Conservation (phyloP, 2,797 vertebrate species). For the Pagetopsis macropterus region DNA sequence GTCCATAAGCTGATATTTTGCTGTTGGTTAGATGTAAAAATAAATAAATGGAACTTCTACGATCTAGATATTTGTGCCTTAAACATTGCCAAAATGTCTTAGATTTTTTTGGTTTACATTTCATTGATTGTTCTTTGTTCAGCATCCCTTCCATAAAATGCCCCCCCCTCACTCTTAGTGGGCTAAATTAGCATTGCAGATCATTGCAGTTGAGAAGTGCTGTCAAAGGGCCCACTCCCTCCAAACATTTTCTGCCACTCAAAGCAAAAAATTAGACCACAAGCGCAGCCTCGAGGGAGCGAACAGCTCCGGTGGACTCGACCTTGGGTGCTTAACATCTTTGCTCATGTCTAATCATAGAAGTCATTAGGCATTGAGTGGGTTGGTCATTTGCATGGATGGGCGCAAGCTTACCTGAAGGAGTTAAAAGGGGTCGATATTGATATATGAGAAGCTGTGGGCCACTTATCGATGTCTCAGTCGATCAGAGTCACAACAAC, state of each 20-base stretch:
- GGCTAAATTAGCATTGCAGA: constrained; percentile 74
- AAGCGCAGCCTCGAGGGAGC: constrained; percentile 32
- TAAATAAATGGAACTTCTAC: not conserved
- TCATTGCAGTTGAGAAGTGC: constrained; percentile 50
- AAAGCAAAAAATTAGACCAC: constrained; percentile 48
- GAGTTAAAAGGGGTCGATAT: constrained; percentile 40
- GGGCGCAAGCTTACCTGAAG: constrained; percentile 31
- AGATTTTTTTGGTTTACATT: constrained; percentile 7
- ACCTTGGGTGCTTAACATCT: constrained; percentile 25
- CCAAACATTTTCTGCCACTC: constrained; percentile 50
- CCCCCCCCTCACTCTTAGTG: constrained; percentile 3
- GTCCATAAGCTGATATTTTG: constrained; percentile 3
- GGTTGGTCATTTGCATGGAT: constrained; percentile 42
- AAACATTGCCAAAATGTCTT: not conserved
- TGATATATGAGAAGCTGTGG: constrained; percentile 20
- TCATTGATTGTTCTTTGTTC: constrained; percentile 53
- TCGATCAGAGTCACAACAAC: constrained; percentile 23
- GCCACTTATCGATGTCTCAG: constrained; percentile 35
- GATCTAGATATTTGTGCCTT: not conserved
- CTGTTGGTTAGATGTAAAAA: not conserved
- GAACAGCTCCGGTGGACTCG: constrained; percentile 9
- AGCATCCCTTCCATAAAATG: not conserved
- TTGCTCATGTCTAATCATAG: constrained; percentile 66
- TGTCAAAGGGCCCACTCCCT: constrained; percentile 23
- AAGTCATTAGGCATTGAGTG: constrained; percentile 18